Conservation (phyloP, 2,797 vertebrate species). For the Ambastaia sidthimunki region DNA sequence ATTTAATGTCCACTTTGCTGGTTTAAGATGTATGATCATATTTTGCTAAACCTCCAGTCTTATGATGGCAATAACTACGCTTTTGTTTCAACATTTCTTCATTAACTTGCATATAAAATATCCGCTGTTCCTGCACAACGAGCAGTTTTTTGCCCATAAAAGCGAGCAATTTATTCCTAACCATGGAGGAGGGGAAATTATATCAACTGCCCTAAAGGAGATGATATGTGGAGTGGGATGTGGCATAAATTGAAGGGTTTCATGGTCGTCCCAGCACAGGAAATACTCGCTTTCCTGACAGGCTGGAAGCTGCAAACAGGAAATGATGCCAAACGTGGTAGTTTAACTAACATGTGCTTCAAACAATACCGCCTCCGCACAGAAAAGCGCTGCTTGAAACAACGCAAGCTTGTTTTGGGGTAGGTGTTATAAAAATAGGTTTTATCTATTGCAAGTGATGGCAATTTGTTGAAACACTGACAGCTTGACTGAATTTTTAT, state of each 20-base stretch:
- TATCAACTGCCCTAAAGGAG: slow-evolving; percentile 58
- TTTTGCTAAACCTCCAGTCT: slow-evolving; percentile 37
- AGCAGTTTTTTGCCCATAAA: slow-evolving; percentile 33
- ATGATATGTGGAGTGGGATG: slow-evolving; percentile 37
- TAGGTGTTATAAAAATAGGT: neutral
- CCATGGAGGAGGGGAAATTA: slow-evolving; percentile 56
- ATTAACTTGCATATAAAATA: slow-evolving; percentile 40
- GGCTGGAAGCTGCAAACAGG: slow-evolving; percentile 55
- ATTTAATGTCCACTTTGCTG: slow-evolving; percentile 43
- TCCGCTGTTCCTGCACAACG: slow-evolving; percentile 33
- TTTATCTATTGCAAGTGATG: slow-evolving; percentile 6
- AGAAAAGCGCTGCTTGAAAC: neutral
- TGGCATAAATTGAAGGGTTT: slow-evolving; percentile 26
- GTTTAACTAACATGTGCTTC: slow-evolving; percentile 48
- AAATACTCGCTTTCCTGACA: slow-evolving; percentile 55
- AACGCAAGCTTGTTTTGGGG: neutral
- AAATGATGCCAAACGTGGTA: slow-evolving; percentile 55
- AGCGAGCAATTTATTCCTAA: slow-evolving; percentile 34
- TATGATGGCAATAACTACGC: slow-evolving; percentile 38
- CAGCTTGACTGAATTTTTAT: neutral
- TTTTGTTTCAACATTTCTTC: slow-evolving; percentile 37
- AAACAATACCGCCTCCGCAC: slow-evolving; percentile 27
- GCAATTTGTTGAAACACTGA: slow-evolving; percentile 4
- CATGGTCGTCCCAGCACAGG: slow-evolving; percentile 54
- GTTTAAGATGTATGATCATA: slow-evolving; percentile 30